Base-by-base conservation (phyloP, 1,140 invertebrate species). In the Glossosoma conforme region DNA sequence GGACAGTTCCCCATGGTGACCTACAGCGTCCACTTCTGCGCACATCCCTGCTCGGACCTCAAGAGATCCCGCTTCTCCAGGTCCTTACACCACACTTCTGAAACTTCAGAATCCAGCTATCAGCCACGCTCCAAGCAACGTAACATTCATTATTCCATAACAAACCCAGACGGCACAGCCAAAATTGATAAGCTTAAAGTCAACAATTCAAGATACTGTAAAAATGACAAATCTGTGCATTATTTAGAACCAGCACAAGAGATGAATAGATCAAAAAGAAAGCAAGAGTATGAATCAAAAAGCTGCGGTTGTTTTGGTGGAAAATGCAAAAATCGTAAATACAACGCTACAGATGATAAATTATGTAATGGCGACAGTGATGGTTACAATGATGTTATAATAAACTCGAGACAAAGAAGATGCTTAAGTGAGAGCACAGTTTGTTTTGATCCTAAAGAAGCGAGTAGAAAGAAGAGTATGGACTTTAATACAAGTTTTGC, bases 11-110 rank as follows among this genome's bases (percentile, higher is more conserved):
- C 48, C 6, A 52, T 56, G 48, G 48, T 51, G 6, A 50, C 54
- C 9, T 56, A 56, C 44, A 56, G 35, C 24, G 35, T 56, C 13
- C 54, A 56, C 48, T 56, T 56, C 21, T 56, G 48, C 20, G 15
- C 42, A 3, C 20, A 56, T 28, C 54, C 54, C 2, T 50, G 20
- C 20, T 9, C 28, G 2, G 54, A 50, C 14, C 22, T 30, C 21
- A 55, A 55, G 24, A 19, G 54, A 8, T 14, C 35, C 13, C 36
- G 48, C 14, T 47, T 37, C 18, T 5, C 33, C 14, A 13, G 42
- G 15, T 36, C n/a, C 5, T 8, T 24, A 10, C 37, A 25, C 33
- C 43, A 43, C 21, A 22, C 10, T 20, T 48, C 37, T 8, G 44
- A 49, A 2, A 24, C 38, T 6, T 36, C 37, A n/a, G 53, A 55